Percentiles rank a stretch among this genome's conserved stretches.
These are phyloP conservation scores for Doryteuthis pealeii DNA, from an alignment of 1,140 invertebrate genomes.

Conservation along the genomic window DNA sequence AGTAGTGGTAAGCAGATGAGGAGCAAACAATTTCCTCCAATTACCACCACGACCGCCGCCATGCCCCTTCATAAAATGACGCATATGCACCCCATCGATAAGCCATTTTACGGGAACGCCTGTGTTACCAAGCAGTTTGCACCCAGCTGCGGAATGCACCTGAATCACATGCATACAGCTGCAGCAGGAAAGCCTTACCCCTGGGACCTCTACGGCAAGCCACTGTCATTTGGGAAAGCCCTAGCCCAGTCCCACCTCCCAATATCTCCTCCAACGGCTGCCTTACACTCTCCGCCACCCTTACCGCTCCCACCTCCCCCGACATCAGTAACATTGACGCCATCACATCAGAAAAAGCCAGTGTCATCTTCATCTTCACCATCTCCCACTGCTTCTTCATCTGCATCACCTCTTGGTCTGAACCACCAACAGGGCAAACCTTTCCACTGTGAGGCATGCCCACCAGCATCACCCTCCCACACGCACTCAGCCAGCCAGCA, in stretches of 20 bases:
- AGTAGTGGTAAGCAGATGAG: not conserved
- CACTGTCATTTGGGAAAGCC: not conserved
- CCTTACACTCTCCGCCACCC: not conserved
- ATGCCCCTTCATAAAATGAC: not conserved
- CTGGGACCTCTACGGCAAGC: not conserved
- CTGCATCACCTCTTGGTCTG: not conserved
- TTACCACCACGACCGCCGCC: not conserved
- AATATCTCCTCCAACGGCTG: not conserved
- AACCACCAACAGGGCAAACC: not conserved
- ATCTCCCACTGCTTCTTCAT: not conserved
- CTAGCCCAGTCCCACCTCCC: not conserved
- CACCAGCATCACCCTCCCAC: not conserved
- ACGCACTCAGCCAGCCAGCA: not conserved
- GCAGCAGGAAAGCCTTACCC: not conserved
- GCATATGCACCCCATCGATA: not conserved
- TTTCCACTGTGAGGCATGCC: not conserved
- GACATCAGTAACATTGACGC: not conserved
- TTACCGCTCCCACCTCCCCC: not conserved
- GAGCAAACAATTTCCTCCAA: not conserved
- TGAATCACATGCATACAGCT: slow-evolving; percentile 1
- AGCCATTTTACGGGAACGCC: not conserved
- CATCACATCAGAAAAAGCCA: too few species aligned
- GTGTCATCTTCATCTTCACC: not conserved
- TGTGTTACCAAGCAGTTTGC: not conserved
- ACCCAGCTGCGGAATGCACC: not conserved